Conservation (phyloP, 1,140 invertebrate species). For the Bathynomus jamesi region DNA sequence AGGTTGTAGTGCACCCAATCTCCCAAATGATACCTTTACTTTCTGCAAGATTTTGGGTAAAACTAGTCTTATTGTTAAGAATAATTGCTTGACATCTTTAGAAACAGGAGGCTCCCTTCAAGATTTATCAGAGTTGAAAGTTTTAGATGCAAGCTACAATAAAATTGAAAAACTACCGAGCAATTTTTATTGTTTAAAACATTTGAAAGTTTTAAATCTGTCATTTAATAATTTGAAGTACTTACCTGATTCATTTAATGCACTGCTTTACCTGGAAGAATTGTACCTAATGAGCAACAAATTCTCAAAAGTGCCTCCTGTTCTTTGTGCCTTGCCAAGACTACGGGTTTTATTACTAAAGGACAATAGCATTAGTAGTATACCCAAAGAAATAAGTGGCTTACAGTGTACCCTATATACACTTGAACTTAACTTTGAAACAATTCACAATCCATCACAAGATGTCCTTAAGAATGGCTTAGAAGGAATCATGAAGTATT, state of each 20-base stretch:
- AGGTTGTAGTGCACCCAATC: conserved; percentile 57
- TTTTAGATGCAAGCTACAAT: conserved; percentile 65
- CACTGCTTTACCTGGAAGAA: conserved; percentile 51
- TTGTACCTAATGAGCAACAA: conserved; percentile 48
- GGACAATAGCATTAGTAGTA: conserved; percentile 42
- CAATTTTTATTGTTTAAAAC: conserved; percentile 54
- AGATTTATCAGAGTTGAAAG: conserved; percentile 58
- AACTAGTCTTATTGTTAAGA: conserved; percentile 53
- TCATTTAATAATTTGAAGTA: conserved; percentile 60
- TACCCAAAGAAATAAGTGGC: conserved; percentile 40
- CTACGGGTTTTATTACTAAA: conserved; percentile 25
- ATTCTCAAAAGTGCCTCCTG: conserved; percentile 52
- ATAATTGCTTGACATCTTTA: conserved; percentile 59
- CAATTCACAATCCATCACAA: conserved; percentile 55
- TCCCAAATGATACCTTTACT: conserved; percentile 64
- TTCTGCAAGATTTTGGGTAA: conserved; percentile 70
- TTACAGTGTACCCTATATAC: conserved; percentile 39
- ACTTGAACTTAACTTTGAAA: conserved; percentile 54
- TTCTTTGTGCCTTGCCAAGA: conserved; percentile 48
- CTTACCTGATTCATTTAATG: conserved; percentile 56
- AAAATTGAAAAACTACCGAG: conserved; percentile 58
- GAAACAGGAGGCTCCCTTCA: conserved; percentile 58
- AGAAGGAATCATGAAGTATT: conserved; percentile 57
- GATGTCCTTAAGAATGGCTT: conserved; percentile 53
- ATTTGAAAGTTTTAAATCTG: conserved; percentile 58